A percentile compares a stretch with the other conserved stretches of the same genome.
phyloP scores from a whole-genome alignment of 2,113 vertebrate species.

The Benitochromis conjunctus region DNA sequence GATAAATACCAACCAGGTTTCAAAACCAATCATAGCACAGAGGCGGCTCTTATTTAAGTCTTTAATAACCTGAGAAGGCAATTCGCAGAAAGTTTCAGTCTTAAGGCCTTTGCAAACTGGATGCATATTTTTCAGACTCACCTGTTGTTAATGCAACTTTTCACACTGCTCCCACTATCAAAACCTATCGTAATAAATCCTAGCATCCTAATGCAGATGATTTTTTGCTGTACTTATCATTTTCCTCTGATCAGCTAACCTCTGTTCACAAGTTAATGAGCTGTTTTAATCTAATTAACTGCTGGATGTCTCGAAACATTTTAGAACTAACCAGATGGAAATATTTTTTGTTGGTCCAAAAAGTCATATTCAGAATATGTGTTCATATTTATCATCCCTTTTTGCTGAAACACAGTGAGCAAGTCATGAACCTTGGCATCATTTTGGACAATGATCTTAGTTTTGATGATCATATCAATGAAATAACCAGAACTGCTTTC shows the following conservation, averaged over 20 bases:
- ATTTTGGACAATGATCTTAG: neutral
- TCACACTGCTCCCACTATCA: neutral
- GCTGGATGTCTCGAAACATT: neutral
- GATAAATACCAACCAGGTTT: neutral
- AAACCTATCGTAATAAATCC: neutral
- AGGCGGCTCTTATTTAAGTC: neutral
- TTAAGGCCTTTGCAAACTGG: neutral
- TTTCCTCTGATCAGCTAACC: neutral
- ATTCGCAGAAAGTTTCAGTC: neutral
- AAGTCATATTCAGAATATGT: neutral
- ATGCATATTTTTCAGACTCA: neutral
- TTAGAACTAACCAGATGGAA: neutral
- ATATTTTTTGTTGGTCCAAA: neutral
- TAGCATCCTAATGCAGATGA: neutral
- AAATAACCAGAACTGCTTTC: neutral
- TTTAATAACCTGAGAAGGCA: neutral
- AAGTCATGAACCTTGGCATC: neutral
- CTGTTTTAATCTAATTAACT: neutral
- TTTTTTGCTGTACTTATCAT: neutral
- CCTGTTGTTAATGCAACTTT: neutral
- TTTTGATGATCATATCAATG: neutral
- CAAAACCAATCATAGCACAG: neutral
- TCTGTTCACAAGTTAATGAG: neutral
- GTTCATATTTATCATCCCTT: neutral
- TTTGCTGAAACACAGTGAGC: neutral